A percentile compares a stretch with the other conserved stretches of the same genome.
Evolutionary conservation across 2,888 invertebrate species (phyloP).

Genomic region (Aphelenchoides bicaudatus): DNA sequence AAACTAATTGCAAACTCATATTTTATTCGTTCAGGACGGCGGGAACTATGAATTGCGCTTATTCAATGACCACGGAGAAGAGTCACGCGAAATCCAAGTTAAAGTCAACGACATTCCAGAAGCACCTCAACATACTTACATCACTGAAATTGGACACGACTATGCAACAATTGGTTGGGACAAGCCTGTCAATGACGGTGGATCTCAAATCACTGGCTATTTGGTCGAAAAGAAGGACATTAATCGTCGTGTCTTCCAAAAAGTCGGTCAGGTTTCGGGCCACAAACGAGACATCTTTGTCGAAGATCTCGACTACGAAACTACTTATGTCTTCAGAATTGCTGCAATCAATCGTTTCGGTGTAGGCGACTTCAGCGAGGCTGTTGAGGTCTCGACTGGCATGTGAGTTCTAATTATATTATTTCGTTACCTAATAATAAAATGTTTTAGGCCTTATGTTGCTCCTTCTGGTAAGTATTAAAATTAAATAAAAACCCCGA

Average conservation of each 20-base stretch:
- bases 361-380: slow-evolving; percentile 76
- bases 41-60: slow-evolving; percentile 55
- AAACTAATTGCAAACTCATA: too few species aligned
- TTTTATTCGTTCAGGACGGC: too few species aligned
- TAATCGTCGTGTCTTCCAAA: slow-evolving; percentile 52
- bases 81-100: slow-evolving; percentile 31
- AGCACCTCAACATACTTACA: slow-evolving; percentile 42
- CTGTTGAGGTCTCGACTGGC: slow-evolving; percentile 73
- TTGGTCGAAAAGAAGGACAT: slow-evolving; percentile 69
- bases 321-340: slow-evolving; percentile 81
- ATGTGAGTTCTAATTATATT: too few species aligned
- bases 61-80: slow-evolving; percentile 53
- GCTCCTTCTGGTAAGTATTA: too few species aligned
- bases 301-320: slow-evolving; percentile 74
- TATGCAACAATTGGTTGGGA: slow-evolving; percentile 36
- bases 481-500: too few species aligned
- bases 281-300: slow-evolving; percentile 61
- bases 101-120: slow-evolving; percentile 45
- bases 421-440: too few species aligned
- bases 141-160: slow-evolving; percentile 46
- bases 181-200: slow-evolving; percentile 70
- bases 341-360: slow-evolving; percentile 81
- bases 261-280: slow-evolving; percentile 40
- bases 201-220: slow-evolving; percentile 78
- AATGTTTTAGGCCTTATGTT: too few species aligned